Base-by-base conservation (phyloP, 2,797 vertebrate species). In the Benthosema pterotum region DNA sequence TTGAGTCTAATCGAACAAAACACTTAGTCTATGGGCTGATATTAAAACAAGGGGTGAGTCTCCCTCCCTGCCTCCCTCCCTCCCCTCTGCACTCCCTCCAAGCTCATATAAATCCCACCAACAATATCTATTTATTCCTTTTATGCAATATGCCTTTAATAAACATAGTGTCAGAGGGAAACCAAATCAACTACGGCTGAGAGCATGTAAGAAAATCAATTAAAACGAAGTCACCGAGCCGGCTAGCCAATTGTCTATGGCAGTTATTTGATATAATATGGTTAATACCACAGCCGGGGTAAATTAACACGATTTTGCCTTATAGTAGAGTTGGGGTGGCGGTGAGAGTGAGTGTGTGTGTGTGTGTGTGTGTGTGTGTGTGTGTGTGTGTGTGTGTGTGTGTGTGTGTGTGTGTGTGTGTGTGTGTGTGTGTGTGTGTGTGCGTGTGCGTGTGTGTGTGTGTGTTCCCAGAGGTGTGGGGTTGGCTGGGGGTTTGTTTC, bases 181-280 rank as follows among this genome's bases (percentile, higher is more conserved):
- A 95, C 93, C 83, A 93, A 94, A 95, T 95, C 92, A 95, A 87
- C 87, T 85, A 80, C 83, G 85, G 92, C 90, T 88, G 75, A 90
- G 92, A 93, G 91, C 91, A 94, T 81, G 90, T 92, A 82, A 81
- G 90, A 94, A 95, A 96, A 96, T 96, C 95, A 96, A 98, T 96
- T 96, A 98, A 98, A 96, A 97, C 88, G 87, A 94, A 96, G 94
- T 96, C 94, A 95, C 90, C 4, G 90, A 83, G 89, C 92, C 87
- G 87, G 91, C 88, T 79, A 87, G 92, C 87, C 93, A 94, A 97
- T 96, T 94, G 92, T 95, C 94, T 92, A 78, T 97, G 94, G 95
- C 94, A 97, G 94, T 96, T 95, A 95, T 96, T 95, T 95, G 94
- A 95, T 94, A 94, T 92, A 95, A 94, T 92, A 91, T 87, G 88